Evolutionary conservation across 2,113 vertebrate genomes (phyloP).

Genomic region (Rafetus swinhoei): DNA sequence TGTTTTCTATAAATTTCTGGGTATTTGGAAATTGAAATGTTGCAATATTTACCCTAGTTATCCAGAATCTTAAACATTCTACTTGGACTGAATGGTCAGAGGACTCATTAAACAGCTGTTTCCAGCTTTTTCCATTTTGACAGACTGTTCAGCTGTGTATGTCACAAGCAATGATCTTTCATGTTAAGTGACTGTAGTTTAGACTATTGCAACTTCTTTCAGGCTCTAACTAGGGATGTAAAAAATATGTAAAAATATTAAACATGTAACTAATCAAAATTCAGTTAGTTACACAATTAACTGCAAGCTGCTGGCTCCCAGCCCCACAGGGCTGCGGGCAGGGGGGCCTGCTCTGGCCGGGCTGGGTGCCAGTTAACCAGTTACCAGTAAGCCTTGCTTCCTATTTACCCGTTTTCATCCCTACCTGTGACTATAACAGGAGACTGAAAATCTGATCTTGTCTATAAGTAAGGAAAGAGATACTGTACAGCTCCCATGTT

Average conservation of each 20-base stretch:
- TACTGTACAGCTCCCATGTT: not conserved
- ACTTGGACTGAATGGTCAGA: not conserved
- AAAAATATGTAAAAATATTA: too few species aligned
- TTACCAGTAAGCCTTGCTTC: too few species aligned
- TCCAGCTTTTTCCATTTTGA: not conserved
- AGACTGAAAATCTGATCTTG: not conserved
- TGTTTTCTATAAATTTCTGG: not conserved
- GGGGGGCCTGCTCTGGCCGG: too few species aligned
- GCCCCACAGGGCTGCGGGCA: too few species aligned
- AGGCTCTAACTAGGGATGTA: too few species aligned
- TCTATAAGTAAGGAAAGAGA: accelerated
- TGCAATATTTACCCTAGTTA: not conserved
- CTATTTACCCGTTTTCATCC: too few species aligned
- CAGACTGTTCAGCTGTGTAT: accelerated
- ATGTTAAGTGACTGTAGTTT: accelerated
- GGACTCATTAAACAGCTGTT: not conserved
- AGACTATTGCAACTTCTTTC: not conserved
- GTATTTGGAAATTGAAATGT: accelerated
- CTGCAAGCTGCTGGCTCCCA: too few species aligned
- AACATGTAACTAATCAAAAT: too few species aligned
- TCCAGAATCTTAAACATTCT: not conserved
- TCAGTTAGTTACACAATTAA: too few species aligned
- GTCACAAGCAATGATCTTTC: not conserved
- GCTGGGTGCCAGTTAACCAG: too few species aligned
- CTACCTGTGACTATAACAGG: not conserved